Conservation (phyloP, 1,140 invertebrate genomes). For the Drosophila ogumai region DNA sequence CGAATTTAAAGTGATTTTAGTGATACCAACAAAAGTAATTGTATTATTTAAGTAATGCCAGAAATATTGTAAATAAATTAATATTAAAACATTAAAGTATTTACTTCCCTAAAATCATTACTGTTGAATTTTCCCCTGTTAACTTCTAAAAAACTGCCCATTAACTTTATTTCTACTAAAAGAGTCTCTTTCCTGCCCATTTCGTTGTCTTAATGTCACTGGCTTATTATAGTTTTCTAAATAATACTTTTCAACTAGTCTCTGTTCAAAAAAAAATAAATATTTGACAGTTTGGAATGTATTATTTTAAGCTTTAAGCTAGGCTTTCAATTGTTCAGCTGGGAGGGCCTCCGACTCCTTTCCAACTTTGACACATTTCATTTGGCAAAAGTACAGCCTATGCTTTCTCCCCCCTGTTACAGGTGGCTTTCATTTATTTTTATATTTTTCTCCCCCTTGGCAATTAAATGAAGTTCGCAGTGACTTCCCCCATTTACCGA, state of each 20-base stretch:
- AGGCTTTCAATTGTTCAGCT: not conserved
- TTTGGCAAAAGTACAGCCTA: constrained; percentile 9
- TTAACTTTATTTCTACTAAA: too few species aligned
- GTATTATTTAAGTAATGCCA: too few species aligned
- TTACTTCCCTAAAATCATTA: too few species aligned
- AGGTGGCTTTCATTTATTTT: constrained; percentile 17
- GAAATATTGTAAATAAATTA: too few species aligned
- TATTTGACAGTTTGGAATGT: constrained; percentile 8
- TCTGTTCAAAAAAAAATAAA: not conserved
- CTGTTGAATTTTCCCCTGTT: too few species aligned
- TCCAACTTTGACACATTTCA: constrained; percentile 25
- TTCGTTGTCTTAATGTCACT: not conserved
- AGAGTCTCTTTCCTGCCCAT: too few species aligned
- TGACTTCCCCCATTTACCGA: constrained; percentile 55
- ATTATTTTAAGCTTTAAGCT: not conserved
- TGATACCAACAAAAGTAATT: too few species aligned
- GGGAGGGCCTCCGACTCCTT: constrained; percentile 2
- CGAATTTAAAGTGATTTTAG: too few species aligned
- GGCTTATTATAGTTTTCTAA: not conserved
- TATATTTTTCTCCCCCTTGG: constrained; percentile 25
- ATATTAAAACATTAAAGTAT: too few species aligned
- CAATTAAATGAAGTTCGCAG: constrained; percentile 47
- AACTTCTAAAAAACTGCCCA: too few species aligned
- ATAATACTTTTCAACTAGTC: constrained; percentile 9
- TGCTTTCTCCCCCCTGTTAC: constrained; percentile 25